These are phyloP conservation scores for Leptosomus discolor DNA, from an alignment of 2,113 vertebrate genomes.

Conservation along the genomic window DNA sequence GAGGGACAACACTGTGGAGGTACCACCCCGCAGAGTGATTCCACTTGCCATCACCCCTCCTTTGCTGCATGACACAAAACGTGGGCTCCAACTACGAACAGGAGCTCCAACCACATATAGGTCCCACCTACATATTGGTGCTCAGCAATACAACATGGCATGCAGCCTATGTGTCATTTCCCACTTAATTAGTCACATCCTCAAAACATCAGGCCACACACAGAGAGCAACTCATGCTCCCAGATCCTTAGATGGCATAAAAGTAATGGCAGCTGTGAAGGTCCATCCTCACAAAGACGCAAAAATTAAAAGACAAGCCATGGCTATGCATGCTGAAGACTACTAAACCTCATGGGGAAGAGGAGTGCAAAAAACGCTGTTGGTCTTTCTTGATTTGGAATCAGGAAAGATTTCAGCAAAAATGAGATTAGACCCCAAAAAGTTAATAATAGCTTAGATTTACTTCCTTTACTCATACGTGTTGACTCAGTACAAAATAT, in stretches of 20 bases:
- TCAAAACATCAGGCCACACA: not conserved
- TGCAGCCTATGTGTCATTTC: not conserved
- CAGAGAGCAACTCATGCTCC: not conserved
- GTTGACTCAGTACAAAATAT: slow-evolving; percentile 54
- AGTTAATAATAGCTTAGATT: not conserved
- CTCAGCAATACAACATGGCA: not conserved
- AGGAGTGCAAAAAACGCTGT: not conserved
- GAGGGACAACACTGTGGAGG: not conserved
- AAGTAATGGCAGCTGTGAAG: not conserved
- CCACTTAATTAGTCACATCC: not conserved
- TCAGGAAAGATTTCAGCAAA: not conserved
- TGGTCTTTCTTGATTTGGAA: not conserved
- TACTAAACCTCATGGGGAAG: not conserved
- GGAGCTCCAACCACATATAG: not conserved
- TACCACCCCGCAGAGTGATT: not conserved
- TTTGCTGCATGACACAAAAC: not conserved
- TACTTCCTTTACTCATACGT: not conserved
- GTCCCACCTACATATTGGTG: not conserved
- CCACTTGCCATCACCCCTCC: not conserved
- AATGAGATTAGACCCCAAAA: not conserved
- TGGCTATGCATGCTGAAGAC: not conserved
- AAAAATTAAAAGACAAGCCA: not conserved
- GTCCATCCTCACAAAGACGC: not conserved
- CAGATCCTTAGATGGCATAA: not conserved
- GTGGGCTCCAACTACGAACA: not conserved